phyloP scores from a whole-genome alignment of 2,797 vertebrate genomes.

The Todus mexicanus region DNA sequence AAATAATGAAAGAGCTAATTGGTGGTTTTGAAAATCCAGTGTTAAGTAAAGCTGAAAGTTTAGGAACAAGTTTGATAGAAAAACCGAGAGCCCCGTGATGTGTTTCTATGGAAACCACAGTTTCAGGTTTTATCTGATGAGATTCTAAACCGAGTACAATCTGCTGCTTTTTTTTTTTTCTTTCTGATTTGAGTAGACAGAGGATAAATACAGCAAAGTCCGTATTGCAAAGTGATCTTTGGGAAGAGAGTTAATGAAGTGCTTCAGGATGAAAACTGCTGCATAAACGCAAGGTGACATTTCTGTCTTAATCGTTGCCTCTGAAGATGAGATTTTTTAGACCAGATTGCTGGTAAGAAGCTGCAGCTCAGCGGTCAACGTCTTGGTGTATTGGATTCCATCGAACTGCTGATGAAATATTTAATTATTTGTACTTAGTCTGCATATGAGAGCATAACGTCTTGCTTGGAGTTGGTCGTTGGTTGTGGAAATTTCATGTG shows the following conservation, averaged over 20 bases:
- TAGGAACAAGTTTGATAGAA: conserved; percentile 2
- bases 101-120: conserved; percentile 42
- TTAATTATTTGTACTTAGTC: neutral
- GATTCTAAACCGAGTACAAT: conserved; percentile 36
- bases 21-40: neutral
- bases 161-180: neutral
- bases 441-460: neutral
- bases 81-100: neutral
- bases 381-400: neutral
- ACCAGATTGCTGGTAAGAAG: neutral
- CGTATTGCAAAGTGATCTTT: conserved; percentile 23
- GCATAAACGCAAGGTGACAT: neutral
- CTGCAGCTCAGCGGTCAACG: neutral
- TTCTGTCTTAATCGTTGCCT: conserved; percentile 35
- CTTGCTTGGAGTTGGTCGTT: neutral
- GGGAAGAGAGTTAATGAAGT: conserved; percentile 37
- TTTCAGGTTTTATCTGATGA: conserved; percentile 44
- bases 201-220: conserved; percentile 37
- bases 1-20: neutral
- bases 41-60: conserved; percentile 45
- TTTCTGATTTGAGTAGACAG: conserved; percentile 19
- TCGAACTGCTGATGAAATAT: neutral
- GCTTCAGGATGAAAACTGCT: conserved; percentile 35
- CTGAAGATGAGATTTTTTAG: neutral
- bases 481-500: neutral